Conservation (phyloP, 2,888 invertebrate genomes). For the Drosophila helvetica region DNA sequence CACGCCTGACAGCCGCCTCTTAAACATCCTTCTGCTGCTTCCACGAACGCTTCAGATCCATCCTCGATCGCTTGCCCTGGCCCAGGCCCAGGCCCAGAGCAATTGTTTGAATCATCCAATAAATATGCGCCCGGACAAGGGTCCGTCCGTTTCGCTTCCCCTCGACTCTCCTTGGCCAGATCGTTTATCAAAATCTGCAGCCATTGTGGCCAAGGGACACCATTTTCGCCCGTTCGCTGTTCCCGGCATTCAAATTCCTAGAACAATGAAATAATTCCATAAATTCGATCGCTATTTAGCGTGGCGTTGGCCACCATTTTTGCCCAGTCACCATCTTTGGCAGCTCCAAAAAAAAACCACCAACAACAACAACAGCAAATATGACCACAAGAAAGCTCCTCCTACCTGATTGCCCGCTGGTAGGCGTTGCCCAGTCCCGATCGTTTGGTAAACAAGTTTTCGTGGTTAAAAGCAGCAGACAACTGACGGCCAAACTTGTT, state of each 20-base stretch:
- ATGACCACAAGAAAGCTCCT: conserved; percentile 66
- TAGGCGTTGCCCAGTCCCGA: conserved; percentile 66
- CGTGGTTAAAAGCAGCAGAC: conserved; percentile 38
- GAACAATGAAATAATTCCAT: conserved; percentile 81
- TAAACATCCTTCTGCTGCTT: conserved; percentile 4
- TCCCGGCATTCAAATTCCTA: conserved; percentile 74
- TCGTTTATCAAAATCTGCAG: conserved; percentile 70
- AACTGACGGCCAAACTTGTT: conserved; percentile 33
- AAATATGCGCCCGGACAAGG: conserved; percentile 60
- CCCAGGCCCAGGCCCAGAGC: conserved; percentile 24
- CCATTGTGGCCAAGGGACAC: conserved; percentile 62
- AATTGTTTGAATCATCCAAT: conserved; percentile 68
- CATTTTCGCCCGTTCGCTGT: conserved; percentile 57
- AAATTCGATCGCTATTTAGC: conserved; percentile 77
- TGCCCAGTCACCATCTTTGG: conserved; percentile 68
- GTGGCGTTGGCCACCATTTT: conserved; percentile 79
- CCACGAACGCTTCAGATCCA: background rate
- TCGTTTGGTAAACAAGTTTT: conserved; percentile 68
- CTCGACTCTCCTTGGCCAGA: conserved; percentile 12
- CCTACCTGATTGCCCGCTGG: conserved; percentile 57
- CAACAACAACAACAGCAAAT: background rate
- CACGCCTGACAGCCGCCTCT: background rate
- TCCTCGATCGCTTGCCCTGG: conserved; percentile 1
- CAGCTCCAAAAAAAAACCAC: no score
- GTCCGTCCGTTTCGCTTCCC: background rate